phyloP scores from a whole-genome alignment of 2,888 invertebrate genomes.

The Labia minor region DNA sequence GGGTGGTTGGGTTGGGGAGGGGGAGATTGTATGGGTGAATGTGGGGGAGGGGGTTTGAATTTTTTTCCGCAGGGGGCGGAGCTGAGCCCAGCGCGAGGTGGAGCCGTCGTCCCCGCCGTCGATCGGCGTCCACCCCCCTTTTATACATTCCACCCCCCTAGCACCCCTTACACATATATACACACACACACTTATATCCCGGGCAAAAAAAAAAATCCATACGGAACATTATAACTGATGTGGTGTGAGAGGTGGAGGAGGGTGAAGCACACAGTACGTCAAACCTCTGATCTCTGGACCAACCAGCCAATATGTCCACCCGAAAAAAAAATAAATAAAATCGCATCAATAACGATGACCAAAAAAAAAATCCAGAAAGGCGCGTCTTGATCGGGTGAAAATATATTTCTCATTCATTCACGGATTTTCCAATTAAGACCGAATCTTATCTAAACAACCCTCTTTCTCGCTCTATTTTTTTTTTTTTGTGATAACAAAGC shows the following conservation, averaged over 20 bases:
- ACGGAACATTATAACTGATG: not conserved
- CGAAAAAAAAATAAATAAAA: not conserved
- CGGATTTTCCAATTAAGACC: too few species aligned
- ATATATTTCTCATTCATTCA: too few species aligned
- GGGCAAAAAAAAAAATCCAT: not conserved
- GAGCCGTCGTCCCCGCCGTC: not conserved
- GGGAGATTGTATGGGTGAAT: too few species aligned
- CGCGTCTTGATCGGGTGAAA: not conserved
- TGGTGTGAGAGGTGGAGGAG: too few species aligned
- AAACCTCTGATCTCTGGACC: not conserved
- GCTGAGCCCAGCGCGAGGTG: not conserved
- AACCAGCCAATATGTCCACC: not conserved
- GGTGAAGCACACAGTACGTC: not conserved
- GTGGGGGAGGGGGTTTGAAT: not conserved
- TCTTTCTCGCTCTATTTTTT: too few species aligned
- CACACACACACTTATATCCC: not conserved
- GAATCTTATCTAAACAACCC: too few species aligned
- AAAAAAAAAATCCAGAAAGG: too few species aligned
- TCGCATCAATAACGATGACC: not conserved
- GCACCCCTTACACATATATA: not conserved
- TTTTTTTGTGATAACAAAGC: too few species aligned
- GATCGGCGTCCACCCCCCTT: not conserved
- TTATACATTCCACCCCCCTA: not conserved
- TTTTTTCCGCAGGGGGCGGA: not conserved
- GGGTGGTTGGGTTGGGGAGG: too few species aligned